Percentiles rank a stretch among this genome's conserved stretches.
phyloP scores from a whole-genome alignment of 2,888 invertebrate genomes.

The Adelphocoris suturalis region DNA sequence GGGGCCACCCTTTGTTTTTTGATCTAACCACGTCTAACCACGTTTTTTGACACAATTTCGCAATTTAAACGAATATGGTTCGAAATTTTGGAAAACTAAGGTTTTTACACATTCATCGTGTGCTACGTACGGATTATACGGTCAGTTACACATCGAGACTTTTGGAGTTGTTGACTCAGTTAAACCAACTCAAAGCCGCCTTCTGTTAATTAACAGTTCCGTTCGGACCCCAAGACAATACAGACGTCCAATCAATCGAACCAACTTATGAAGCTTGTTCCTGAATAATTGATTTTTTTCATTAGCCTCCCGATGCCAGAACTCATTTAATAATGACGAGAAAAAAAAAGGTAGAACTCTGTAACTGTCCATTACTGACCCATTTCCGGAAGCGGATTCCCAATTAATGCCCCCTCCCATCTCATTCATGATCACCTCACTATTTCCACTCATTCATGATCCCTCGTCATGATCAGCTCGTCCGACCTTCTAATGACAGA shows the following conservation, averaged over 20 bases:
- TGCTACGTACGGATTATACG: too few species aligned
- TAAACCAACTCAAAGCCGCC: too few species aligned
- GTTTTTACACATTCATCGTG: too few species aligned
- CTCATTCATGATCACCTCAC: too few species aligned
- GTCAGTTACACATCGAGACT: too few species aligned
- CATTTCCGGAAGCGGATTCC: not conserved
- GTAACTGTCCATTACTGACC: constrained; percentile 31
- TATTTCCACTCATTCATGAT: not conserved
- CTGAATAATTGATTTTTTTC: constrained; percentile 31
- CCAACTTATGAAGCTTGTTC: not conserved
- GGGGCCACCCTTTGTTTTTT: too few species aligned
- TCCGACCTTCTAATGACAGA: not conserved
- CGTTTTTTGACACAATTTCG: too few species aligned
- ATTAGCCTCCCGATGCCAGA: not conserved
- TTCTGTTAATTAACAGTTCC: too few species aligned
- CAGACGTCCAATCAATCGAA: constrained; percentile 43
- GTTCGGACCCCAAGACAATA: not conserved
- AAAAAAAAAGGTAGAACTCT: not conserved
- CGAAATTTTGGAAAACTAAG: too few species aligned
- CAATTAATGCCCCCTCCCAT: not conserved
- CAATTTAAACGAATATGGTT: too few species aligned
- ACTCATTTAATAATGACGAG: constrained; percentile 6
- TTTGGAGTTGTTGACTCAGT: too few species aligned
- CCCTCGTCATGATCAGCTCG: not conserved
- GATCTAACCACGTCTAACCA: too few species aligned